Base-by-base conservation (phyloP, 2,113 vertebrate genomes). In the Recurvirostra avosetta region DNA sequence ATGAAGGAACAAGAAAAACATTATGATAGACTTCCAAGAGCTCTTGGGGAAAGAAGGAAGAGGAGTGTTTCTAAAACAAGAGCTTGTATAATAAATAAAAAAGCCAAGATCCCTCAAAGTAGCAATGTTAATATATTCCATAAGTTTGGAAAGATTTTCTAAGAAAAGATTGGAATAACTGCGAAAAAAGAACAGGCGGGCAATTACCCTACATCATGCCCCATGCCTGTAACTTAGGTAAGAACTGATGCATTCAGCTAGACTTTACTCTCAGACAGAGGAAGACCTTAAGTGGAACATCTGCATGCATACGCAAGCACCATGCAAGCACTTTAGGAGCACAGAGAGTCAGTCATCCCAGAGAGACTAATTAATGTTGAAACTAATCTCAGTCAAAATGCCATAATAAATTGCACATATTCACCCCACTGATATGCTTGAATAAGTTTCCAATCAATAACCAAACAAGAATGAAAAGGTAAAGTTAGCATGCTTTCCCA, bases 231-330 rank as follows among this genome's bases (percentile, higher is more conserved):
- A 76, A 80, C 89, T 91, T 86, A 87, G 55, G 21, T 45, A 77
- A 94, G 59, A 91, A 86, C 61, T 22, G 56, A 86, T 92, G 80
- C 65, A 87, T 63, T 65, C 87, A 71, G 40, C 56, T 67, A 85
- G 86, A 65, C 73, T 70, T 80, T 8, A 19, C 67, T 81, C 32
- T 81, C 38, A 74, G 38, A 56, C 45, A 84, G 45, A 91, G 65
- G 50, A 80, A 63, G 36, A 47, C 12, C 34, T 92, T 89, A 92
- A 92, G 73, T 89, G 70, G 76, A 95, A 95, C 73, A 94, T 94
- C 86, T 91, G 91, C 70, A 96, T 87, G 83, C 86, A 67, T 38
- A 71, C 15, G 7, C 68, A 78, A 87, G 75, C 82, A 29, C 86
- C 49, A 45, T 13, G 49, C 38, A 82, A 90, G 91, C 61, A 56